Evolutionary conservation across 2,113 vertebrate genomes (phyloP).

Genomic region (Terrapene triunguis): DNA sequence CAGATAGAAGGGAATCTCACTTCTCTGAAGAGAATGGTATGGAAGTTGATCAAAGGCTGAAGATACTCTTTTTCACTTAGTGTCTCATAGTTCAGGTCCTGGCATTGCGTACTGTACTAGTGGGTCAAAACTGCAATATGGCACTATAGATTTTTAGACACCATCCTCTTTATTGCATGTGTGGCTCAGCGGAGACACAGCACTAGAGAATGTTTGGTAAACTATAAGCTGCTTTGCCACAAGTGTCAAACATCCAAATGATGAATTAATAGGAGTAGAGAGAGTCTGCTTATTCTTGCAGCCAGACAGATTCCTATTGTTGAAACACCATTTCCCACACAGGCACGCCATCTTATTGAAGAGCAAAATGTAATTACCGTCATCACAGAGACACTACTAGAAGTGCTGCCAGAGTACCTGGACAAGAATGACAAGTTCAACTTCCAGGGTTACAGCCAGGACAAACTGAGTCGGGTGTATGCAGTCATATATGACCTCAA

Average conservation of each 20-base stretch:
- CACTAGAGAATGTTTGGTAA: background rate
- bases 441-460: constrained; percentile 95
- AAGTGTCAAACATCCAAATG: background rate
- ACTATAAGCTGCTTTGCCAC: background rate
- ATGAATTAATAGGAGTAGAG: background rate
- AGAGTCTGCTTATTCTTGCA: background rate
- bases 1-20: background rate
- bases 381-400: constrained; percentile 92
- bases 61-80: background rate
- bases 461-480: constrained; percentile 92
- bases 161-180: background rate
- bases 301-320: background rate
- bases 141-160: background rate
- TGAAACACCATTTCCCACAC: constrained; percentile 33
- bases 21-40: background rate
- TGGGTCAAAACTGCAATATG: too few relatives aligned
- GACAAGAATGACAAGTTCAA: constrained; percentile 93
- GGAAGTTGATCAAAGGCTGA: background rate
- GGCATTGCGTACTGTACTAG: background rate
- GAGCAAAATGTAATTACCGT: constrained; percentile 92
- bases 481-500: constrained; percentile 95
- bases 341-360: constrained; percentile 97
- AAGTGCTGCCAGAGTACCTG: constrained; percentile 92
- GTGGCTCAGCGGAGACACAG: background rate
- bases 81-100: background rate